Evolutionary conservation across 2,888 invertebrate species (phyloP).

Genomic region (Megaustenia siamemsis): DNA sequence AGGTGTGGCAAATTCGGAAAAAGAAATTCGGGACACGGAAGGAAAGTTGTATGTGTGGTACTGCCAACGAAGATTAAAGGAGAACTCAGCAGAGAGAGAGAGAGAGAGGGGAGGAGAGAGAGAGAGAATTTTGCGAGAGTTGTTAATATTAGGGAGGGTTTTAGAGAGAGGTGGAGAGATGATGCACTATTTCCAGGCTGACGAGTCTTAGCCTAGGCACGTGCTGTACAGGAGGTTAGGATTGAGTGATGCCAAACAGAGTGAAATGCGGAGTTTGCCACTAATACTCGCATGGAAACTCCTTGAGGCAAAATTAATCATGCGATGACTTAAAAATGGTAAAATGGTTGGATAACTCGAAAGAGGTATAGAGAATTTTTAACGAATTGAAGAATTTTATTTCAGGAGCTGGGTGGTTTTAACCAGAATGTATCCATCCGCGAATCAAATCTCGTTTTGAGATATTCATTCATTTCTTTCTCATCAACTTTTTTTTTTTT

Average conservation of each 20-base stretch:
- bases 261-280: conserved; percentile 7
- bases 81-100: not conserved
- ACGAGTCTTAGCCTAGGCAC: not conserved
- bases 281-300: conserved; percentile 10
- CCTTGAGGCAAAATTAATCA: conserved; percentile 33
- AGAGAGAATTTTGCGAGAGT: not conserved
- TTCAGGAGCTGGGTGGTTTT: not conserved
- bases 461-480: not conserved
- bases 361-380: not conserved
- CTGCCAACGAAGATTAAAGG: not conserved
- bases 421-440: not conserved
- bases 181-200: not conserved
- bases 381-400: not conserved
- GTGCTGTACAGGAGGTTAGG: not conserved
- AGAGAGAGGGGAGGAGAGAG: not conserved
- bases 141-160: not conserved
- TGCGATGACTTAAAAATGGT: conserved; percentile 12
- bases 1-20: conserved; percentile 36
- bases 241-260: not conserved
- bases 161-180: no score
- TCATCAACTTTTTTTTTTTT: not conserved
- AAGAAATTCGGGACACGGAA: conserved; percentile 18
- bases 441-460: conserved; percentile 3
- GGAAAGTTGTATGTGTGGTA: conserved; percentile 5
- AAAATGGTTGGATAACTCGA: not conserved